A percentile compares a stretch with the other conserved stretches of the same genome.
Conservation (phyloP, 37 sponge, comb jelly and placozoan species). For the Tethya wilhelma region DNA sequence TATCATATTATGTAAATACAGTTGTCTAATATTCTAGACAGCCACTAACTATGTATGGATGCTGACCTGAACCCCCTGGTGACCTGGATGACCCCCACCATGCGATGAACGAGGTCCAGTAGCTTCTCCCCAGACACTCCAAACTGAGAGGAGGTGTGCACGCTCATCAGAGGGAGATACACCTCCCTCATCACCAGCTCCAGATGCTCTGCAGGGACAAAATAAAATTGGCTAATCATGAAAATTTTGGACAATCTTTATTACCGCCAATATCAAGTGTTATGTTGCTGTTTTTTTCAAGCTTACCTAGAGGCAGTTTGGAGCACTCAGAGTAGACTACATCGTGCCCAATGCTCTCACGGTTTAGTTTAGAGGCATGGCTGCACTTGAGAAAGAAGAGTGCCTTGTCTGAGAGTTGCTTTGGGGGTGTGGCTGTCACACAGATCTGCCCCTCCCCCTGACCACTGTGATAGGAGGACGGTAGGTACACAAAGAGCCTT, state of each 20-base stretch:
- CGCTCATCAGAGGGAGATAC: slow-evolving; percentile 67
- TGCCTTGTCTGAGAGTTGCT: slow-evolving; percentile 47
- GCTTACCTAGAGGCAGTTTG: slow-evolving; percentile 56
- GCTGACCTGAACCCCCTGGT: slow-evolving; percentile 40
- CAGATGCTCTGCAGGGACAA: slow-evolving; percentile 47
- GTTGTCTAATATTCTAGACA: neutral
- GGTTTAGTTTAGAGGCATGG: slow-evolving; percentile 81
- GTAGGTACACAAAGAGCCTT: slow-evolving; percentile 54
- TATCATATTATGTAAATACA: neutral
- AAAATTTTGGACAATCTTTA: no score
- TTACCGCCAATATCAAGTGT: no score
- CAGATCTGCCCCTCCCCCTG: slow-evolving; percentile 20
- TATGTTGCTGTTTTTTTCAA: no score
- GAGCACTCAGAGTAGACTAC: slow-evolving; percentile 79
- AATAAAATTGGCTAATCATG: neutral
- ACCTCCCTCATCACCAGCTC: slow-evolving; percentile 68
- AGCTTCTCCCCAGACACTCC: slow-evolving; percentile 54
- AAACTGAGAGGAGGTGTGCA: neutral
- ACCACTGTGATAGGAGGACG: neutral
- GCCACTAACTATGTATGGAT: neutral
- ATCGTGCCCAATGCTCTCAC: slow-evolving; percentile 78
- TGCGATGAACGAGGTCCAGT: slow-evolving; percentile 80
- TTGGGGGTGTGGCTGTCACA: slow-evolving; percentile 54
- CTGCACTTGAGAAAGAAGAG: slow-evolving; percentile 85
- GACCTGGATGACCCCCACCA: slow-evolving; percentile 64